Evolutionary conservation across 2,797 vertebrate genomes (phyloP).

Genomic region (Pitangus sulphuratus): DNA sequence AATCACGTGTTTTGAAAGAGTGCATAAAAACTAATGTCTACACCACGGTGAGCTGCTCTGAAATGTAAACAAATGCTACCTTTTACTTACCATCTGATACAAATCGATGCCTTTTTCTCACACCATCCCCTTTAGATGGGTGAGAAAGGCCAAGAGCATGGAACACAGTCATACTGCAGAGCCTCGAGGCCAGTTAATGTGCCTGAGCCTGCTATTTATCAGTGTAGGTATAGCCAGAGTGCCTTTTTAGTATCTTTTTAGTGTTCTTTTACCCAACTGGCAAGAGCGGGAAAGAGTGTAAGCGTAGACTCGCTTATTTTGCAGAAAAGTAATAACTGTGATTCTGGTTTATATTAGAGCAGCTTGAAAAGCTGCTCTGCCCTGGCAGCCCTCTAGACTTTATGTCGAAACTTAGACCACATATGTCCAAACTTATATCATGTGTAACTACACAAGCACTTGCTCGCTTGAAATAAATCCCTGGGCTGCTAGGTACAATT

Average conservation of each 20-base stretch:
- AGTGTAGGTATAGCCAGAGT: not conserved
- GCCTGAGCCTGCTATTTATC: fast-evolving
- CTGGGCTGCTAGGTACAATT: not conserved
- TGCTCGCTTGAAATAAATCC: not conserved
- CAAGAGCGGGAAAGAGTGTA: not conserved
- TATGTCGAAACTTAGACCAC: not conserved
- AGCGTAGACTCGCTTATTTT: not conserved
- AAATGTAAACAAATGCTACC: not conserved
- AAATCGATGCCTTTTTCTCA: not conserved
- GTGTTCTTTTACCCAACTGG: not conserved
- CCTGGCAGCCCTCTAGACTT: not conserved
- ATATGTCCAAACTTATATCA: not conserved
- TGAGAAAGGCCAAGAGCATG: not conserved
- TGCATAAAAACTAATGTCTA: not conserved
- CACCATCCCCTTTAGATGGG: not conserved
- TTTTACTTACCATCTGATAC: not conserved
- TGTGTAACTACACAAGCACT: not conserved
- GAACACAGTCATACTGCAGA: not conserved
- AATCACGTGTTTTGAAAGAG: not conserved
- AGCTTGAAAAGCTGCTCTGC: not conserved
- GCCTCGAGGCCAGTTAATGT: not conserved
- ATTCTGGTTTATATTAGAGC: not conserved
- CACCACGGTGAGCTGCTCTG: not conserved
- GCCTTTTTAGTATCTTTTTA: not conserved
- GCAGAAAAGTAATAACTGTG: not conserved